Evolutionary conservation across 1,140 invertebrate genomes (phyloP).

Genomic region (Arctopsyche grandis): DNA sequence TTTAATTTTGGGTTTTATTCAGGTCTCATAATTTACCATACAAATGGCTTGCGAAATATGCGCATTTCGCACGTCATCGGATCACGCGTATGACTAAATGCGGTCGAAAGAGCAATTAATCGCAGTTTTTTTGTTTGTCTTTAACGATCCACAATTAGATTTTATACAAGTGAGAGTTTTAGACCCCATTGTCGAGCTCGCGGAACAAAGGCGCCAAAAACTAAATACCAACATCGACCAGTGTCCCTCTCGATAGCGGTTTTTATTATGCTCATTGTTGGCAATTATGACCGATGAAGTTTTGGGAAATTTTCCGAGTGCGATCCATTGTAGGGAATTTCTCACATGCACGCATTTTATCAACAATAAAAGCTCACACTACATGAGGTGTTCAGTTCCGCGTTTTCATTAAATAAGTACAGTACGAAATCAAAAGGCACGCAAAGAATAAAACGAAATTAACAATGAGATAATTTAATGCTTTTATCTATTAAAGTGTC

Average conservation of each 20-base stretch:
- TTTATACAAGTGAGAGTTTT: slow-evolving; percentile 51
- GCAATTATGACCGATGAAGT: slow-evolving; percentile 47
- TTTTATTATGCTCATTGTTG: slow-evolving; percentile 14
- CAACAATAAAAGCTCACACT: no score
- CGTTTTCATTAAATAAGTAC: no score
- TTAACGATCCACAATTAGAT: slow-evolving; percentile 46
- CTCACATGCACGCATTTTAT: neutral
- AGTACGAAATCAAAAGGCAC: no score
- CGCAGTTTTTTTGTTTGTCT: neutral
- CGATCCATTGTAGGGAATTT: neutral
- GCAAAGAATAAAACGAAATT: neutral
- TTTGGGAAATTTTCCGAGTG: neutral
- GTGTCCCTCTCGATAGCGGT: slow-evolving; percentile 33
- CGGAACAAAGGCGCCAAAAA: slow-evolving; percentile 29
- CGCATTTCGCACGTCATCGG: neutral
- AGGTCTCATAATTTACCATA: no score
- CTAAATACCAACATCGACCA: slow-evolving; percentile 26
- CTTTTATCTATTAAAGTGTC: no score
- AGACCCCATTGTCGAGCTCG: slow-evolving; percentile 38
- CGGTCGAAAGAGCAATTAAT: slow-evolving; percentile 18
- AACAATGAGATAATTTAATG: neutral
- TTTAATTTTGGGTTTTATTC: no score
- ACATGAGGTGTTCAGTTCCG: no score
- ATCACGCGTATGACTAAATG: neutral
- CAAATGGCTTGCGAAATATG: neutral